Percentiles rank a stretch among this genome's conserved stretches.
Conservation (phyloP, 2,113 vertebrate genomes). For the Marmota monax region DNA sequence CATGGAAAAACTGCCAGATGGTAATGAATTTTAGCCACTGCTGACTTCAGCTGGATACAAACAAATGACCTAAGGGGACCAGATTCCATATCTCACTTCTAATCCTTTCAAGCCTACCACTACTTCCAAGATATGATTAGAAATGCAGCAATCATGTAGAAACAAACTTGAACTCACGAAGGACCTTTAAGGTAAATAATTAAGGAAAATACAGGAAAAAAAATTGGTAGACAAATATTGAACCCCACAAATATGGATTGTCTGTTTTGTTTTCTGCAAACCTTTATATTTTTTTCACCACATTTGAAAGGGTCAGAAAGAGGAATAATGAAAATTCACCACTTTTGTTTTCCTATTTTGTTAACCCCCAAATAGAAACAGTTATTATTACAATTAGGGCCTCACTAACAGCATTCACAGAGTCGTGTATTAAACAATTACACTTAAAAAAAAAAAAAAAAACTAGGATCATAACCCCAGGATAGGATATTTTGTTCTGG, state of each 20-base stretch:
- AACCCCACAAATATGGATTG: neutral
- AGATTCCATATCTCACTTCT: conserved; percentile 60
- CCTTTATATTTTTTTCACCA: neutral
- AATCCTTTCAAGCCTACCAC: conserved; percentile 59
- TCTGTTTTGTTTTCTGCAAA: conserved; percentile 4
- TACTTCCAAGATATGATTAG: conserved; percentile 60
- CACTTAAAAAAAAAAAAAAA: neutral
- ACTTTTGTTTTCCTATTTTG: conserved; percentile 9
- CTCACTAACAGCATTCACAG: conserved; percentile 20
- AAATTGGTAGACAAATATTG: neutral
- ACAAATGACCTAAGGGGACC: conserved; percentile 78
- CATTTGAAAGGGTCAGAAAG: conserved; percentile 34
- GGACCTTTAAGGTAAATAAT: neutral
- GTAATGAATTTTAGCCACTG: conserved; percentile 84
- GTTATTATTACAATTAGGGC: conserved; percentile 48
- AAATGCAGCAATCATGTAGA: conserved; percentile 46
- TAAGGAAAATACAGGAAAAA: neutral
- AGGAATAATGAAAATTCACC: neutral
- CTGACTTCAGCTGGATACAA: conserved; percentile 84
- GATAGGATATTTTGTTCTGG: conserved; percentile 17
- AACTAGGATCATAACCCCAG: neutral
- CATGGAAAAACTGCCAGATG: conserved; percentile 83
- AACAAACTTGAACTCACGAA: conserved; percentile 8
- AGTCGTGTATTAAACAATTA: neutral
- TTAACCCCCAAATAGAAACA: conserved; percentile 12